These are phyloP conservation scores for Dryoscopus gambensis DNA, from an alignment of 2,113 vertebrate genomes.

Conservation along the genomic window DNA sequence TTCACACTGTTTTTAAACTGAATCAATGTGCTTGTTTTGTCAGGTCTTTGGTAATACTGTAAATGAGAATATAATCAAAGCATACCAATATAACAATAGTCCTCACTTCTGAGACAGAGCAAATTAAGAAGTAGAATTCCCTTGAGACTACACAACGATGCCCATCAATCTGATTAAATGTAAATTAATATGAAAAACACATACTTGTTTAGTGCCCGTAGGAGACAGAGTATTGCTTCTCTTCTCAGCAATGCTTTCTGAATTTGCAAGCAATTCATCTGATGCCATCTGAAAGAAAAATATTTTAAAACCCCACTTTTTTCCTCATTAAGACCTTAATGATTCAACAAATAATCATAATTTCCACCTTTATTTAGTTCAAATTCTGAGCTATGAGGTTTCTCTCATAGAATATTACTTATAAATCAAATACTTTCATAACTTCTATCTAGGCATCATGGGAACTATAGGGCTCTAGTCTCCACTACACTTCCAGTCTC, in stretches of 20 bases:
- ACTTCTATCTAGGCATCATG: not conserved
- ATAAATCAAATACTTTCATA: not conserved
- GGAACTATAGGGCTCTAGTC: not conserved
- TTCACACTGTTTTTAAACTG: not conserved
- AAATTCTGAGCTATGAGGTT: not conserved
- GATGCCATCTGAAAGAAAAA: not conserved
- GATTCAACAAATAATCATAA: not conserved
- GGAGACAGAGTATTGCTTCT: not conserved
- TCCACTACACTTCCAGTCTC: not conserved
- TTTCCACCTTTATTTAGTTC: not conserved
- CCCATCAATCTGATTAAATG: not conserved
- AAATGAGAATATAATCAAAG: not conserved
- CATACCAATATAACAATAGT: not conserved
- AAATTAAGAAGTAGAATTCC: not conserved
- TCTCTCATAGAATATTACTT: not conserved
- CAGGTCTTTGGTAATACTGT: not conserved
- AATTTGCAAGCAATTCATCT: not conserved
- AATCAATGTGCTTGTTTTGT: not conserved
- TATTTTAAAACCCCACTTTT: rapidly evolving
- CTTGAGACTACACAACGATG: not conserved
- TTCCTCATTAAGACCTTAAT: not conserved
- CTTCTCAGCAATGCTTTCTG: not conserved
- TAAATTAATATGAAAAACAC: not conserved
- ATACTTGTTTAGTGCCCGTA: not conserved
- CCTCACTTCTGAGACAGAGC: not conserved